Evolutionary conservation across 2,113 vertebrate genomes (phyloP).

Genomic region (Tachysurus fulvidraco): DNA sequence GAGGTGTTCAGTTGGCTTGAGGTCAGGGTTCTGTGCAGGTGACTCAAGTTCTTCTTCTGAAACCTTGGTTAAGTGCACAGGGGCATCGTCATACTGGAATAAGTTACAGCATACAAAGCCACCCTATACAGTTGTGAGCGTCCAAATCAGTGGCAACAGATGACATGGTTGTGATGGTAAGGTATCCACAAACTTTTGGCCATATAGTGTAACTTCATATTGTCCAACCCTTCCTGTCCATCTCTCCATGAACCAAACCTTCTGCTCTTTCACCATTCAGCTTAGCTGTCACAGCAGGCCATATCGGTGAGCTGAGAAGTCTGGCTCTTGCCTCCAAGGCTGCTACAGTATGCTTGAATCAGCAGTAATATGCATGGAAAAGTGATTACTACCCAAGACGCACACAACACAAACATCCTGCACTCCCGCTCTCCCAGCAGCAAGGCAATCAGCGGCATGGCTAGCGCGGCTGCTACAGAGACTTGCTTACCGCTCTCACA

Average conservation of each 20-base stretch:
- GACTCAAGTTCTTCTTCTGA: too few species aligned
- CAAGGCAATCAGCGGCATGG: constrained; percentile 33
- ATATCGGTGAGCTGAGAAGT: background rate
- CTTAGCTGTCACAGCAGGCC: background rate
- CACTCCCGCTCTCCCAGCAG: background rate
- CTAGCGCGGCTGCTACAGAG: background rate
- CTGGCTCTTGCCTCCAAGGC: background rate
- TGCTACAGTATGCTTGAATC: constrained; percentile 42
- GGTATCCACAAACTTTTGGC: too few species aligned
- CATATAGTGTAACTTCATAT: too few species aligned
- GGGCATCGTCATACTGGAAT: too few species aligned
- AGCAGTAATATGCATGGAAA: constrained; percentile 47
- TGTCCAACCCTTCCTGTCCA: background rate
- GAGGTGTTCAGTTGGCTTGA: too few species aligned
- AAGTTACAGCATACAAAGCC: too few species aligned
- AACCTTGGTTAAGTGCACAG: too few species aligned
- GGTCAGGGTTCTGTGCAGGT: too few species aligned
- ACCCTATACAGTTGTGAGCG: too few species aligned
- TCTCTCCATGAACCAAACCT: background rate
- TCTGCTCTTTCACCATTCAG: background rate
- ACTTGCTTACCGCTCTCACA: background rate
- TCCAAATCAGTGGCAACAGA: too few species aligned
- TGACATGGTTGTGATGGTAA: too few species aligned
- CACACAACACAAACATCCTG: constrained; percentile 14
- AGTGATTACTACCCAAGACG: constrained; percentile 36